Conservation (phyloP, 2,113 vertebrate genomes). For the Microcebus lehilahytsara region DNA sequence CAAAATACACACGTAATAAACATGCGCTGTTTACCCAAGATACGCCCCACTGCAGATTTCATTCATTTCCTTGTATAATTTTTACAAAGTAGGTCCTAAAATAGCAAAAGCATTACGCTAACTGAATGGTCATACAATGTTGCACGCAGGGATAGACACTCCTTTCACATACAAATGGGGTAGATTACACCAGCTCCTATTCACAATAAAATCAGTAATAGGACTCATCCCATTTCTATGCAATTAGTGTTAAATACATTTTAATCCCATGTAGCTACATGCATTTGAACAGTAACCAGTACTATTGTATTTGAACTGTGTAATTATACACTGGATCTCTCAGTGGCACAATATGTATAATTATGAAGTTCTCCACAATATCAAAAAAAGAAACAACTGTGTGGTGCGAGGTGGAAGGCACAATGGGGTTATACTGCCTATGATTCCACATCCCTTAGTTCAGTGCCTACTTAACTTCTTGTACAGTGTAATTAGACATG, state of each 20-base stretch:
- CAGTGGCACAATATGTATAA: constrained; percentile 80
- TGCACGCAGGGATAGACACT: neutral
- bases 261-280: constrained; percentile 73
- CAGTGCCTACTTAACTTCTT: constrained; percentile 79
- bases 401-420: neutral
- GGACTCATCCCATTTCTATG: constrained; percentile 53
- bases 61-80: neutral
- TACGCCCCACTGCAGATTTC: neutral
- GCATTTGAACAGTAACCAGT: constrained; percentile 74
- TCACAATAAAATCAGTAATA: constrained; percentile 27
- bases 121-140: neutral
- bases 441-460: constrained; percentile 68
- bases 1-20: neutral
- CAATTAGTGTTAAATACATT: constrained; percentile 68
- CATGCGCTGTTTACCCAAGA: neutral
- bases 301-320: constrained; percentile 77
- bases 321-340: constrained; percentile 80
- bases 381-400: constrained; percentile 77
- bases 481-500: constrained; percentile 78
- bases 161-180: neutral
- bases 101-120: neutral
- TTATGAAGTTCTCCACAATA: constrained; percentile 81
- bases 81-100: constrained; percentile 29
- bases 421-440: constrained; percentile 59
- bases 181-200: neutral